Percentiles rank a stretch among this genome's conserved stretches.
phyloP scores from a whole-genome alignment of 2,888 invertebrate genomes.

The Ligdia adustata region DNA sequence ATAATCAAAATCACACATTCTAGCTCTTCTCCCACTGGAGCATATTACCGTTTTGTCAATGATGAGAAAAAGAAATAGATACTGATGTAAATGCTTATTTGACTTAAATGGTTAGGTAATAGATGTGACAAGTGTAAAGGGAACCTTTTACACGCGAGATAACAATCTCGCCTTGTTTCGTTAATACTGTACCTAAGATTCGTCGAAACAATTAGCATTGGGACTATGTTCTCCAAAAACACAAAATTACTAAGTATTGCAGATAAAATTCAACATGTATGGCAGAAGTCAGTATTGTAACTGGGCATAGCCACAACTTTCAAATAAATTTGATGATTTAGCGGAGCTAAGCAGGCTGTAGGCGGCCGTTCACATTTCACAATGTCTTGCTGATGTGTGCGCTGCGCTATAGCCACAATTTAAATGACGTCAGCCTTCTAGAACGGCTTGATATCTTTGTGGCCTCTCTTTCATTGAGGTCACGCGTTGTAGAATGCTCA shows the following conservation, averaged over 20 bases:
- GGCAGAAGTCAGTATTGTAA: conserved; percentile 76
- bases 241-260: conserved; percentile 65
- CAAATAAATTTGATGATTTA: conserved; percentile 71
- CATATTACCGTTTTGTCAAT: no score
- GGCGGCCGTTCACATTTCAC: conserved; percentile 83
- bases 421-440: conserved; percentile 81
- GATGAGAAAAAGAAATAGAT: no score
- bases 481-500: conserved; percentile 67
- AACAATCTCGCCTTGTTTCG: conserved; percentile 45
- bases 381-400: conserved; percentile 69
- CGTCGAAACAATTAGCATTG: conserved; percentile 78
- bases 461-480: conserved; percentile 75
- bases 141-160: conserved; percentile 43
- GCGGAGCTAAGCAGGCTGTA: conserved; percentile 71
- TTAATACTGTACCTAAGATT: conserved; percentile 80
- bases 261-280: conserved; percentile 73
- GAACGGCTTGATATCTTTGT: conserved; percentile 69
- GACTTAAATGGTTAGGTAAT: conserved; percentile 11
- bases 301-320: conserved; percentile 80
- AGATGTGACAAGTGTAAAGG: conserved; percentile 19
- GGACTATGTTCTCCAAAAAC: conserved; percentile 70
- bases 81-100: no score
- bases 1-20: conserved; percentile 3
- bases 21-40: neutral
- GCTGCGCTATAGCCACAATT: conserved; percentile 67